Evolutionary conservation across 2,113 vertebrate species (phyloP).

Genomic region (Microcebus lehilahytsara): DNA sequence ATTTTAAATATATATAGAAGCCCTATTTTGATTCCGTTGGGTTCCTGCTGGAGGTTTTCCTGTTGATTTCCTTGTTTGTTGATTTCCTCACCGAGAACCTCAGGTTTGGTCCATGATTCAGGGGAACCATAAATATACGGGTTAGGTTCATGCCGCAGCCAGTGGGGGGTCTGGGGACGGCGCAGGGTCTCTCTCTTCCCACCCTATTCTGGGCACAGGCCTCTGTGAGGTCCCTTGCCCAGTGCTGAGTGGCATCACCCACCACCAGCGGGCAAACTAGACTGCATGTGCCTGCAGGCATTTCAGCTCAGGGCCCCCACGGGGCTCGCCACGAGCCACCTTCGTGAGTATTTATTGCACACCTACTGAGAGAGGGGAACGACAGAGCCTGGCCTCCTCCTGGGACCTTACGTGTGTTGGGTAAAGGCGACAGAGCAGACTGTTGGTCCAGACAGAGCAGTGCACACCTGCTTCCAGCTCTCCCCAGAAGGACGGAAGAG

Average conservation of each 20-base stretch:
- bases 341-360: rapidly evolving
- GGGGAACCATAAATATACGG: background rate
- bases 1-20: background rate
- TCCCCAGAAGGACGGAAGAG: background rate
- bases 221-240: background rate
- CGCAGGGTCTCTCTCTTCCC: background rate
- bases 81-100: background rate
- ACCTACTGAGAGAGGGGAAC: no score
- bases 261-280: background rate
- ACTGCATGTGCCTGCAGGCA: background rate
- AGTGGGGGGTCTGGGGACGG: background rate
- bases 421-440: background rate
- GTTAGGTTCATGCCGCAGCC: background rate
- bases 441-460: rapidly evolving
- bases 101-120: background rate
- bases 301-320: background rate
- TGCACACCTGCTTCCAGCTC: background rate
- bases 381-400: rapidly evolving
- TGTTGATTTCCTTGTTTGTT: background rate
- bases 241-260: background rate
- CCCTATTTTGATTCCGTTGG: background rate
- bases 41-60: background rate
- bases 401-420: rapidly evolving
- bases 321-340: background rate
- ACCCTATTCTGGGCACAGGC: background rate